Evolutionary conservation across 2,888 invertebrate species (phyloP), one percentile per base, ranked within the genome.

Genomic region (Apodemia mormo): DNA sequence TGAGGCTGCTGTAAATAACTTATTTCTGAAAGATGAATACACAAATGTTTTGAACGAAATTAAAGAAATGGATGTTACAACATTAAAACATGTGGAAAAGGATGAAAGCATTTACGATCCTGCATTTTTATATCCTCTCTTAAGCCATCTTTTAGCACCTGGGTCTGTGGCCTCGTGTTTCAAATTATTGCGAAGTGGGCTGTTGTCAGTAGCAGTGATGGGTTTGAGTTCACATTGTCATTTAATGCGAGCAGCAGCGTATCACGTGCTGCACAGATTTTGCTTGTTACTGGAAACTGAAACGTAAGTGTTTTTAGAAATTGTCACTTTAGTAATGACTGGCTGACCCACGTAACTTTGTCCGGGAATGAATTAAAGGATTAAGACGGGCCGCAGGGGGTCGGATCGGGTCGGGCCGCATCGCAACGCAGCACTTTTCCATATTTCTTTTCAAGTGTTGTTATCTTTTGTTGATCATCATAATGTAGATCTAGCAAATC

Each of bases 51-150:
- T 85, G 29, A 71, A 72, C 4, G 75, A 78, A 45, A 75, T 82
- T 22, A 80, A 77, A 66, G 78, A 77, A 22, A 67, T 71, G 0
- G 89, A 90, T 70, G 72, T 87, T 12, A 74, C 80, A 12, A 77
- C 80, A 7, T 70, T 76, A 2, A 86, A 87, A 2, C 88, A 90
- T 73, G 12, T 75, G 4, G 81, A 82, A 61, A 74, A 75, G 0
- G 85, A 85, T 49, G 84, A 83, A 54, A 85, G 92, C 4, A 90
- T 96, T 68, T 98, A 98, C 79, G 98, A 98, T 88, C 96, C 98
- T 1, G 94, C 96, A 40, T 98, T 98, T 83, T 90, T 97, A 76
- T 92, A 98, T 69, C 97, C 97, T 0, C 84, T 98, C 10, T 94
- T 98, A 82, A 95, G 95, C 74, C 95, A 96, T 80, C 87, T 97